These are phyloP conservation scores for Stenurella melanura DNA, from an alignment of 2,888 invertebrate genomes.

Conservation along the genomic window DNA sequence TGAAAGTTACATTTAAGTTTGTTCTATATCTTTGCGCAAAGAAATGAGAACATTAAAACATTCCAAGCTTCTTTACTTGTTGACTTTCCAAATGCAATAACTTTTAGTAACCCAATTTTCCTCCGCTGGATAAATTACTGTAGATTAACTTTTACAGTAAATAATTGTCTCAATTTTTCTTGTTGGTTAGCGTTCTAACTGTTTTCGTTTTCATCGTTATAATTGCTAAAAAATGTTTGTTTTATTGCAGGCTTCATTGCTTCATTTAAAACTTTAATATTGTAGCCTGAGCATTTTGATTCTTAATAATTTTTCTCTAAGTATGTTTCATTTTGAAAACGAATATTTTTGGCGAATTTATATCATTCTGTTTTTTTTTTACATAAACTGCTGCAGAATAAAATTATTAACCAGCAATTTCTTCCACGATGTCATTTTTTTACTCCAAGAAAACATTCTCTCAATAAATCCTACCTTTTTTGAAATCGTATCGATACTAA, in stretches of 20 bases:
- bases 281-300: too few species aligned
- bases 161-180: slow-evolving; percentile 1
- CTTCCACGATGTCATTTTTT: too few species aligned
- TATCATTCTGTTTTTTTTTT: too few species aligned
- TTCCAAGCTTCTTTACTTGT: neutral
- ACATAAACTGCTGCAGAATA: too few species aligned
- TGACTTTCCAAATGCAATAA: slow-evolving; percentile 10
- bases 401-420: too few species aligned
- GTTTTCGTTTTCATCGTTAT: neutral
- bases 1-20: neutral
- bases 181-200: neutral
- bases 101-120: slow-evolving; percentile 11
- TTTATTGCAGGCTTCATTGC: neutral
- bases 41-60: neutral
- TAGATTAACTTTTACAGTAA: slow-evolving; percentile 2
- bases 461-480: too few species aligned
- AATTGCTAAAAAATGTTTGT: neutral
- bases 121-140: neutral
- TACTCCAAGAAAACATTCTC: too few species aligned
- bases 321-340: too few species aligned
- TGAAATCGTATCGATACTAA: too few species aligned
- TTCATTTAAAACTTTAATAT: too few species aligned
- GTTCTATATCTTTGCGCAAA: neutral
- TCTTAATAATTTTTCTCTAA: too few species aligned
- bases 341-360: too few species aligned